Base-by-base conservation (phyloP, 2,113 vertebrate species). In the Spheniscus mendiculus region DNA sequence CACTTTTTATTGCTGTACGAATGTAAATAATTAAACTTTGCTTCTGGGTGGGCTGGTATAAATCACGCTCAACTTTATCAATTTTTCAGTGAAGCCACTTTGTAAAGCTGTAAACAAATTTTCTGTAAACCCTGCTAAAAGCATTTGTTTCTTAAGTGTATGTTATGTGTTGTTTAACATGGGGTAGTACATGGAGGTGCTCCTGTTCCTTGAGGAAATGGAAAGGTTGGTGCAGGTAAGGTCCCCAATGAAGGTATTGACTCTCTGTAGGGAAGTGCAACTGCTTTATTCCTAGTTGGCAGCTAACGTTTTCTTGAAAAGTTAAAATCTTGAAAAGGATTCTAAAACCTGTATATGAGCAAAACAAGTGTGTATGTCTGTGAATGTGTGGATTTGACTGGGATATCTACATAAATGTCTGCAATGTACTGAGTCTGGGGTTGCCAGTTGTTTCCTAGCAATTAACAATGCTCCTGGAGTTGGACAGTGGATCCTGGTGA, bases 301-400 rank as follows among this genome's bases (percentile, higher is more conserved):
- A 63, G 42, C 44, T 70, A 77, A 36, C 2, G 0, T 89, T 40
- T 92, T 83, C 40, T 44, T 94, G 49, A 45, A 52, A 93, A 80
- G 59, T n/a, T n/a, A n/a, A n/a, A n/a, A n/a, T n/a, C n/a, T n/a
- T n/a, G n/a, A n/a, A n/a, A n/a, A n/a, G 88, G 92, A 62, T 91
- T 97, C 94, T 97, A 89, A 91, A 96, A 66, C 97, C 98, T 98
- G 98, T 50, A 32, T 98, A 98, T 98, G 98, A 98, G 98, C 98
- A 98, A 98, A 98, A 97, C 97, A 95, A 83, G 4, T 59, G 20
- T 90, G 30, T 89, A 55, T 92, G 8, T 77, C 36, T 83, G 38
- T 85, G 56, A 92, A 32, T 29, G 47, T 42, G 10, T 55, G 15
- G 67, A 44, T 92, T 93, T 62, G 29, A 59, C 32, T 53, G 70